Evolutionary conservation across 1,140 invertebrate species (phyloP), one percentile per base, ranked within the genome.

Genomic region (Listronotus bonariensis): DNA sequence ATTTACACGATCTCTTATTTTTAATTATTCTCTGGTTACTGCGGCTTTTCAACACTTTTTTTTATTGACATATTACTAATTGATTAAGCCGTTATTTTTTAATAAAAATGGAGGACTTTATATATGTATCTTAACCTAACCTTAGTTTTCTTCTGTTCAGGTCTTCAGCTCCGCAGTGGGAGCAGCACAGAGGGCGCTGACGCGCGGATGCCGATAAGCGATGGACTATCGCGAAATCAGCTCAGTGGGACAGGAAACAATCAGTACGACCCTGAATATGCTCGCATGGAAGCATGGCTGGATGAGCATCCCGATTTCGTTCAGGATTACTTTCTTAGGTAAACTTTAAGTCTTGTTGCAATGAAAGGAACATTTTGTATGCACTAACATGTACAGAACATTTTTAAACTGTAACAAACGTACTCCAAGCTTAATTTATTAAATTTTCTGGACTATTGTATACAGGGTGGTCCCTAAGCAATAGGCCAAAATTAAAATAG

Each of bases 281-380:
- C 91, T 11, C 85, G 88, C 42, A 92, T 94, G 79, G 92, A 95
- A 80, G 86, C 92, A 64, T 98, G 95, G 95, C 86, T 98, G 49
- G 95, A 98, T 81, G 94, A 97, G 77, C 94, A 98, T 81, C 93
- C 92, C 60, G 92, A 95, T 77, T 98, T 97, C 79, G 89, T 93
- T 58, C 90, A 95, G 75, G 92, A 96, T 78, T 98, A 97, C 81
- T 96, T 97, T 79, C 85, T 96, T 72, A 92, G 92, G 91, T 94
- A 73, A 61, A 14, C 9, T 53, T 53, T 14, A n/a, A n/a, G n/a
- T n/a, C 7, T 17, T 9, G 9, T 26, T 12, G 8, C 6, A 8
- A 12, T 7, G 7, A 38, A 8, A 8, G 36, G 7, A 12, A 38
- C 7, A 38, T 8, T 12, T n/a, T n/a, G n/a, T n/a, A n/a, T n/a